Base-by-base conservation (phyloP, 2,797 vertebrate genomes). In the Acridotheres tristis region DNA sequence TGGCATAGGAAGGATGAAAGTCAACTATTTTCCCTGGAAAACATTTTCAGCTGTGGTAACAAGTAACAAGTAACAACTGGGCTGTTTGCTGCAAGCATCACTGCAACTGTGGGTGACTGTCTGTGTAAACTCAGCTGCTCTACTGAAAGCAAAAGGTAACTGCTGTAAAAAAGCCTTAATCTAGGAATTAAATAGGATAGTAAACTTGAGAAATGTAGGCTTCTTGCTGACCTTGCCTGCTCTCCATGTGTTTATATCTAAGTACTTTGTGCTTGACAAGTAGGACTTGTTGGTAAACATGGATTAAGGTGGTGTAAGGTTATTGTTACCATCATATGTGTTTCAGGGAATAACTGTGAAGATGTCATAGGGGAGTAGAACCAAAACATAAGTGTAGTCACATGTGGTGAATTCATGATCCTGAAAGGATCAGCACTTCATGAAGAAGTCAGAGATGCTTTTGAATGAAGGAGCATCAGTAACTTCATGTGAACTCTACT, bases 381-480 rank as follows among this genome's bases (percentile, higher is more conserved):
- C 16, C 48, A 38, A n/a, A 85, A 63, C 0, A 0, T 34, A 53
- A 75, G 6, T 29, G 11, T 54, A 48, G 55, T 61, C 25, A 69
- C 5, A 1, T 22, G 10, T 58, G 32, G 9, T 18, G 17, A 54
- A 59, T 36, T 32, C 1, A 0, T 65, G 18, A 18, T 68, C 36
- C 54, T 75, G 42, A 65, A 77, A 77, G 43, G 50, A 65, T 19
- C 38, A 36, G 32, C 1, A 0, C 45, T 74, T 80, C 16, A n/a
- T 59, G 1, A 19, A n/a, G 63, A 76, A 76, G 36, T 43, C 54
- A 54, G 29, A 75, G 50, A 14, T 36, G 23, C 32, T 65, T 86
- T 50, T 92, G 42, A 91, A 36, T 71, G 87, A 59, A 76, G 48
- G 22, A 55, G 7, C 9, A 38, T 16, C 62, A 54, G n/a, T 67